phyloP scores from a whole-genome alignment of 1,140 invertebrate species.

The Fopius arisanus region DNA sequence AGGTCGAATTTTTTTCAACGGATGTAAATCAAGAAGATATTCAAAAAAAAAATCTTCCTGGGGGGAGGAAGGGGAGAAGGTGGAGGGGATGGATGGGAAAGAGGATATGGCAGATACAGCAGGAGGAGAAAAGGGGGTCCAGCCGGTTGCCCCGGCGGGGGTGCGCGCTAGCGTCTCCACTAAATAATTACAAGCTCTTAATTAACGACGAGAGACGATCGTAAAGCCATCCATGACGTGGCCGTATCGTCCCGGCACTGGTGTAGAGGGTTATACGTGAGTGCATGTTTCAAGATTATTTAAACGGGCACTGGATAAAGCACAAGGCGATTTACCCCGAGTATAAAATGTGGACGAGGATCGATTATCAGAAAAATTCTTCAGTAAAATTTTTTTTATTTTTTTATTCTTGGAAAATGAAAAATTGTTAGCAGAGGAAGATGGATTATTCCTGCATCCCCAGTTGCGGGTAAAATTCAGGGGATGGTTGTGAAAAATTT shows the following conservation, averaged over 20 bases:
- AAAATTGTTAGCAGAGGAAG: constrained; percentile 16
- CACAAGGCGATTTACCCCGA: constrained; percentile 6
- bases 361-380: constrained; percentile 36
- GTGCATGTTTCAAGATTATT: constrained; percentile 62
- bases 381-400: neutral
- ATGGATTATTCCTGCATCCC: constrained; percentile 19
- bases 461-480: neutral
- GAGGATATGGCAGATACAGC: neutral
- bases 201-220: constrained; percentile 62
- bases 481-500: too few relatives aligned
- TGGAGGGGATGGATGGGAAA: neutral
- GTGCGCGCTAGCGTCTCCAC: constrained; percentile 61
- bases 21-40: constrained; percentile 55
- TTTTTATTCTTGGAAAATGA: neutral
- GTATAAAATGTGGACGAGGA: constrained; percentile 13
- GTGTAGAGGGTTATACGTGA: constrained; percentile 26
- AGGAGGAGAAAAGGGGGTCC: constrained; percentile 23
- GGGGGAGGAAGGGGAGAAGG: neutral
- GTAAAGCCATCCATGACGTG: constrained; percentile 59
- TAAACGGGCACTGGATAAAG: constrained; percentile 52
- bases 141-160: constrained; percentile 55
- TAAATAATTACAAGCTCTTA: constrained; percentile 65
- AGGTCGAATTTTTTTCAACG: constrained; percentile 41
- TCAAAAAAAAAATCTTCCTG: neutral
- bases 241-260: constrained; percentile 38